phyloP scores from a whole-genome alignment of 2,797 vertebrate genomes.

The Coendou prehensilis region DNA sequence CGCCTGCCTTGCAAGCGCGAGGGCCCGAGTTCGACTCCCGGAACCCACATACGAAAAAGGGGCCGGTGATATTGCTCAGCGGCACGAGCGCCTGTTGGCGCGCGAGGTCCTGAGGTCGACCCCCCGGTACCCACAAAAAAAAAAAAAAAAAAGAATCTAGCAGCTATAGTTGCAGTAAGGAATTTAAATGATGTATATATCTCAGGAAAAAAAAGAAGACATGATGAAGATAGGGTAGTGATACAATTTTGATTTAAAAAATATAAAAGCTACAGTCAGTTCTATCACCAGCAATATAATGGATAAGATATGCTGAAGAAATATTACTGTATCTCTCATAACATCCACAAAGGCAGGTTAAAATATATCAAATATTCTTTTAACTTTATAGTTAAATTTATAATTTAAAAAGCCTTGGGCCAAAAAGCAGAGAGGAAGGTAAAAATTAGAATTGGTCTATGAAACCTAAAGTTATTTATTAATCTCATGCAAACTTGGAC shows the following conservation, averaged over 20 bases:
- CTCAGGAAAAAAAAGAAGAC: not conserved
- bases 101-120: too few relatives aligned
- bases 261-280: not conserved
- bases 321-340: not conserved
- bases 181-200: not conserved
- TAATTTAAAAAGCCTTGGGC: not conserved
- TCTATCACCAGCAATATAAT: not conserved
- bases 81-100: too few relatives aligned
- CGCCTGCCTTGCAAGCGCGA: too few relatives aligned
- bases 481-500: not conserved
- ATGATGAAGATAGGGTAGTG: not conserved
- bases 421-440: not conserved
- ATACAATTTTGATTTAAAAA: not conserved
- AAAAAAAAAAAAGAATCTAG: not conserved
- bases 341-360: not conserved
- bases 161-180: not conserved
- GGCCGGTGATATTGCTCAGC: too few relatives aligned
- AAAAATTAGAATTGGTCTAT: not conserved
- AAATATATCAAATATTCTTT: slow-evolving; percentile 6
- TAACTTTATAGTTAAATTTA: not conserved
- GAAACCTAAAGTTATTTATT: not conserved
- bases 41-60: too few relatives aligned
- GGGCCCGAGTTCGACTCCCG: too few relatives aligned
- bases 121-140: too few relatives aligned
- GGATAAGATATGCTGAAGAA: not conserved